A percentile compares a stretch with the other conserved stretches of the same genome.
phyloP scores from a whole-genome alignment of 2,888 invertebrate species.

The Phania funesta region DNA sequence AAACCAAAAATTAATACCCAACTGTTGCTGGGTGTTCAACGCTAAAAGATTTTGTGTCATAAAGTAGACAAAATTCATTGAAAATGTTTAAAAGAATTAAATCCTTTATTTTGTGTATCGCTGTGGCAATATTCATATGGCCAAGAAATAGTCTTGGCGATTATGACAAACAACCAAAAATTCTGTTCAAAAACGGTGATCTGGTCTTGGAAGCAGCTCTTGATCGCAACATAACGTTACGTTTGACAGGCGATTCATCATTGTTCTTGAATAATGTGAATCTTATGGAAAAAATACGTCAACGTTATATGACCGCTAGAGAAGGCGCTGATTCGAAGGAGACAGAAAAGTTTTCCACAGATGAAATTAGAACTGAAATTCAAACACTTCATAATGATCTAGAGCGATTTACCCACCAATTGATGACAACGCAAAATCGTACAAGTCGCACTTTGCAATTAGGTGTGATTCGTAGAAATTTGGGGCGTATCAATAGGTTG shows the following conservation, averaged over 20 bases:
- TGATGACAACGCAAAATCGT: constrained; percentile 68
- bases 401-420: constrained; percentile 62
- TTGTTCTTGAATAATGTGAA: constrained; percentile 86
- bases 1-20: neutral
- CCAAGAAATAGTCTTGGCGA: constrained; percentile 11
- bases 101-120: neutral
- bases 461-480: constrained; percentile 66
- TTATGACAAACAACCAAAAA: constrained; percentile 69
- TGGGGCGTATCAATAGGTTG: constrained; percentile 69
- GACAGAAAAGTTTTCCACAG: constrained; percentile 50
- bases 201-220: constrained; percentile 88
- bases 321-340: constrained; percentile 24
- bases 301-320: constrained; percentile 53
- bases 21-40: constrained; percentile 36
- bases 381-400: constrained; percentile 69
- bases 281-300: constrained; percentile 80
- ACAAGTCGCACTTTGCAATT: constrained; percentile 57
- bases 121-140: neutral
- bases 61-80: neutral
- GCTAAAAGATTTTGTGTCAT: constrained; percentile 10
- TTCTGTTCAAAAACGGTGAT: constrained; percentile 85
- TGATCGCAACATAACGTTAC: constrained; percentile 89
- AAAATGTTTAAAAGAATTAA: constrained; percentile 11
- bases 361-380: constrained; percentile 69
- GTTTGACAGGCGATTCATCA: constrained; percentile 85